Conservation (phyloP, 2,888 invertebrate genomes). For the Archaeoteleia sp. region DNA sequence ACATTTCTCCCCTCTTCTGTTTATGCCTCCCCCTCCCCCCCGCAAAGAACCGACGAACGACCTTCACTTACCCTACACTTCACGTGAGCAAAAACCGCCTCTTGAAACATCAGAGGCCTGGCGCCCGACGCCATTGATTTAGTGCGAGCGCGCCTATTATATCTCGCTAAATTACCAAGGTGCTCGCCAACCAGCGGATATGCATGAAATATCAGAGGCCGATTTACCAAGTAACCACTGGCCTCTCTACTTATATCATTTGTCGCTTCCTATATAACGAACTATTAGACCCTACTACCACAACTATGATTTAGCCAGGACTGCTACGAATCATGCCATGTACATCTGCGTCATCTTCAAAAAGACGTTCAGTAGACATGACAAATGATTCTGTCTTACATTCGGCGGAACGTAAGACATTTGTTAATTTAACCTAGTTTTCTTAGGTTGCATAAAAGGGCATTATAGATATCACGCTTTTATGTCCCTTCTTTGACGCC, state of each 20-base stretch:
- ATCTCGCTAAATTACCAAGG: slow-evolving; percentile 53
- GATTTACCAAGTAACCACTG: slow-evolving; percentile 45
- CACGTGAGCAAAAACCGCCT: slow-evolving; percentile 62
- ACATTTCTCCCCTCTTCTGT: slow-evolving; percentile 26
- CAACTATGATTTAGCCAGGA: slow-evolving; percentile 36
- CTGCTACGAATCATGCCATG: slow-evolving; percentile 30
- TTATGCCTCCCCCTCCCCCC: slow-evolving; percentile 15
- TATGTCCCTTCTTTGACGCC: no score
- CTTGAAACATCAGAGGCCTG: slow-evolving; percentile 66
- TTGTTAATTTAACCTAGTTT: no score
- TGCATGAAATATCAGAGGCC: slow-evolving; percentile 52
- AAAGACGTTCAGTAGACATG: slow-evolving; percentile 29
- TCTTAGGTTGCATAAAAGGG: no score
- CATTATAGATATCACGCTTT: no score
- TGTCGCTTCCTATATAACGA: slow-evolving; percentile 43
- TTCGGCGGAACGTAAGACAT: no score
- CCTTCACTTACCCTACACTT: slow-evolving; percentile 65
- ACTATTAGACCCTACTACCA: slow-evolving; percentile 24
- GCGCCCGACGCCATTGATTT: slow-evolving; percentile 60
- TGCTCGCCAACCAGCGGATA: slow-evolving; percentile 44
- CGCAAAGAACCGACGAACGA: slow-evolving; percentile 53
- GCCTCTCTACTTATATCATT: slow-evolving; percentile 40
- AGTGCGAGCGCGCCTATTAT: slow-evolving; percentile 54
- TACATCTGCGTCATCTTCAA: slow-evolving; percentile 14
- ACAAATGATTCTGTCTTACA: no score